Evolutionary conservation across 2,113 vertebrate species (phyloP), one percentile per base, ranked within the genome.

Genomic region (Hydropotes inermis): DNA sequence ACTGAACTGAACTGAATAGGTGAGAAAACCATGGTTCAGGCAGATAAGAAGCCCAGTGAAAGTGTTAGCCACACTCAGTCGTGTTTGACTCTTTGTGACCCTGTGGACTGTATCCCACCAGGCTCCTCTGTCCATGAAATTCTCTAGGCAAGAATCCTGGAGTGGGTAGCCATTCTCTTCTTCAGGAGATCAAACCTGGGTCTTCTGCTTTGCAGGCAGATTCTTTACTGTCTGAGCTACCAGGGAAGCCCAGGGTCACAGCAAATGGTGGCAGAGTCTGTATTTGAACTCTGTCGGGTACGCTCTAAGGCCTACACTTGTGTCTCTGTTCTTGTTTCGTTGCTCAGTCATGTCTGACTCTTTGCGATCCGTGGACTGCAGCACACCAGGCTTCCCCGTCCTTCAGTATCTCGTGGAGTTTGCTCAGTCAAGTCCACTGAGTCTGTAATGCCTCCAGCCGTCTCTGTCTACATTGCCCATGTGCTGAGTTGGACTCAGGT

Each of bases 331-430:
- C 52, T 43, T 27, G 70, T 43, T 76, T 43, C 0, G 0, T 76
- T 15, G 39, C 70, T 70, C 19, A 70, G 67, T 39, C 0, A 1
- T 74, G 67, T 39, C 67, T 74, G n/a, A 23, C 23, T 76, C 70
- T 43, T 43, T 43, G 70, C 0, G 0, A 43, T 5, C 70, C 2
- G 0, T 27, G 70, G 70, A 43, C 23, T 43, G 23, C 11, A 43
- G 70, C 39, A 43, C 70, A 27, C 39, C 39, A 43, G 70, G 39
- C 70, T 76, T 43, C 23, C 70, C 70, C 14, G 12, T 76, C 36
- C 36, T 76, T 76, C 70, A 27, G 3, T 14, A 43, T 76, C 12
- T 43, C 39, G 39, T 76, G 70, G 6, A 43, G 23, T 74, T 70
- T 23, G n/a, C 12, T 43, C 39, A 13, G 36, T 43, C 70, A 14